Percentiles rank a stretch among this genome's conserved stretches.
Conservation (phyloP, 2,113 vertebrate genomes). For the Petrocephalus zakoni region DNA sequence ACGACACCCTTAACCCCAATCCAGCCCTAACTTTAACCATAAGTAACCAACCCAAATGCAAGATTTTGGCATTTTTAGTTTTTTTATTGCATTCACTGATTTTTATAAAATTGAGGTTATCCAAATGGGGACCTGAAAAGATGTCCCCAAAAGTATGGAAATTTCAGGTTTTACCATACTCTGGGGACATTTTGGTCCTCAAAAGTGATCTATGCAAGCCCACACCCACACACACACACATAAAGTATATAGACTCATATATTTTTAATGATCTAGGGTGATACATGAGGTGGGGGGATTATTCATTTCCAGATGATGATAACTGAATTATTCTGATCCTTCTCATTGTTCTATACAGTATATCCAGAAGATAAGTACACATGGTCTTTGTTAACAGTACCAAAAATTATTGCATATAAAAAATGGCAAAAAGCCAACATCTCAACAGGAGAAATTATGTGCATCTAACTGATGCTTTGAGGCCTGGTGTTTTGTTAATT, state of each 20-base stretch:
- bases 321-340: background rate
- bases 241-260: background rate
- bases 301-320: background rate
- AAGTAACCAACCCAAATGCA: no score
- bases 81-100: no score
- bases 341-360: background rate
- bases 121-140: no score
- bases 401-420: background rate
- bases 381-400: background rate
- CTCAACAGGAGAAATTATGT: background rate
- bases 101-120: no score
- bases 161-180: no score
- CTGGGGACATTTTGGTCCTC: no score
- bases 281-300: no score
- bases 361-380: background rate
- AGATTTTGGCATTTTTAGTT: no score
- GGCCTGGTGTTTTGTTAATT: background rate
- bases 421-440: background rate
- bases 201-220: no score
- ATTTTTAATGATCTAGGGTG: background rate
- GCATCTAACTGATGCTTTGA: background rate
- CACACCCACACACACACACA: background rate
- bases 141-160: no score
- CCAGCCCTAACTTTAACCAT: no score
- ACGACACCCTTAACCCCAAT: no score